A percentile compares a stretch with the other conserved stretches of the same genome.
Evolutionary conservation across 1,140 invertebrate genomes (phyloP).

Genomic region (Drosophila burlai): DNA sequence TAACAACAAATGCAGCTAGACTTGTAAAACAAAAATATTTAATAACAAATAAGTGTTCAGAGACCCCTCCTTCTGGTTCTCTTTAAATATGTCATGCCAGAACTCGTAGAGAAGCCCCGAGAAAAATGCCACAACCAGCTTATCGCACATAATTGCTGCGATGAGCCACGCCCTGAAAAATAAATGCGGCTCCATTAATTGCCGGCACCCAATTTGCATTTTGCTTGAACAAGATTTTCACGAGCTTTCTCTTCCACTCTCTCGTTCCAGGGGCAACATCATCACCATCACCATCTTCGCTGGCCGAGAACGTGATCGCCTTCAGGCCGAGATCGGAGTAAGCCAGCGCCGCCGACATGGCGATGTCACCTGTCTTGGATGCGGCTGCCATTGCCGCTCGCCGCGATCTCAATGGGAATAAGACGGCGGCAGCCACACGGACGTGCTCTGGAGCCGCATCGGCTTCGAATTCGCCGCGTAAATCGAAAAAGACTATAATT

Average conservation of each 20-base stretch:
- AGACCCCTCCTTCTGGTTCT: neutral
- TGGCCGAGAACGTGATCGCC: conserved; percentile 42
- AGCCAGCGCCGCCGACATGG: conserved; percentile 34
- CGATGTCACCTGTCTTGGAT: conserved; percentile 51
- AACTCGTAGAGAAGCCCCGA: conserved; percentile 2
- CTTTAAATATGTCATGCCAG: neutral
- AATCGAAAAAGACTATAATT: conserved; percentile 73
- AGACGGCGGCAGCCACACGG: conserved; percentile 14
- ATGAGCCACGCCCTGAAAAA: conserved; percentile 21
- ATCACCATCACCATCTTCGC: conserved; percentile 27
- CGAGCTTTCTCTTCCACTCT: conserved; percentile 66
- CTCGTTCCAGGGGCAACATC: conserved; percentile 53
- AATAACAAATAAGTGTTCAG: neutral
- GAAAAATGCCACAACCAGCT: conserved; percentile 11
- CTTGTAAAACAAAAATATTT: neutral
- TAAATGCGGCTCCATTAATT: conserved; percentile 18
- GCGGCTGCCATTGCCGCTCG: conserved; percentile 38
- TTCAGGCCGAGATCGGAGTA: conserved; percentile 30
- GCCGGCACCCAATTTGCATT: conserved; percentile 41
- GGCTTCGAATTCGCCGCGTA: conserved; percentile 48
- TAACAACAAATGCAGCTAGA: neutral
- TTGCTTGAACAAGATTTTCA: conserved; percentile 47
- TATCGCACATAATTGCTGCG: conserved; percentile 27
- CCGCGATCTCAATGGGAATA: conserved; percentile 52
- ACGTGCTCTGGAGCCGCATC: neutral